These are phyloP conservation scores for Ataeniobius toweri DNA, from an alignment of 2,797 vertebrate species.

Conservation along the genomic window DNA sequence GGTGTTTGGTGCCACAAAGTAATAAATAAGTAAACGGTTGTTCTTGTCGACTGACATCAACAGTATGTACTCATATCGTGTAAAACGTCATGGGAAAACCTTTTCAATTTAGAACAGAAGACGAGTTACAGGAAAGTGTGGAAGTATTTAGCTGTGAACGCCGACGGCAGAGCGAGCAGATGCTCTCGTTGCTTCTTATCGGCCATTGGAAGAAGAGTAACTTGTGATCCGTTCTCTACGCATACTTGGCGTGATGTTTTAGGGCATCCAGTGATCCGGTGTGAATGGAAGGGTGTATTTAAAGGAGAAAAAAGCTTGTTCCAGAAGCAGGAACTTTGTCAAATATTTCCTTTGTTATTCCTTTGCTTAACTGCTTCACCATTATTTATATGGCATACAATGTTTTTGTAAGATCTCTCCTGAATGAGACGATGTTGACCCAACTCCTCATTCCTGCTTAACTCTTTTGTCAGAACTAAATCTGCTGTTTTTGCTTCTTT, in stretches of 20 bases:
- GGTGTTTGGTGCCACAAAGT: conserved; percentile 82
- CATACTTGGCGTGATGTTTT: conserved; percentile 68
- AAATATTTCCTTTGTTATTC: conserved; percentile 66
- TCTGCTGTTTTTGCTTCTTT: conserved; percentile 36
- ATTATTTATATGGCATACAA: conserved; percentile 67
- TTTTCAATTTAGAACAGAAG: conserved; percentile 58
- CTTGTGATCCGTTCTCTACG: conserved; percentile 73
- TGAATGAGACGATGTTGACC: conserved; percentile 59
- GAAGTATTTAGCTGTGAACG: conserved; percentile 65
- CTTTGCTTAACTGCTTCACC: conserved; percentile 69
- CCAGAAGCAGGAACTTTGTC: conserved; percentile 57
- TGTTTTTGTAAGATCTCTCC: conserved; percentile 48
- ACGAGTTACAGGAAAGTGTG: conserved; percentile 48
- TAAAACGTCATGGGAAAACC: conserved; percentile 63
- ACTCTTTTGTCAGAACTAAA: conserved; percentile 53
- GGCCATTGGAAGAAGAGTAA: conserved; percentile 64
- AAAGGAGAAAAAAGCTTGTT: conserved; percentile 37
- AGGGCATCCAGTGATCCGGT: conserved; percentile 58
- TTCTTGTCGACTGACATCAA: conserved; percentile 76
- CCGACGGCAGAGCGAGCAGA: conserved; percentile 50
- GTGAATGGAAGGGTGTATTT: conserved; percentile 61
- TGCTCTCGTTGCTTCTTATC: conserved; percentile 68
- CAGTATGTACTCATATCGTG: conserved; percentile 81
- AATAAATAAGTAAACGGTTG: conserved; percentile 72
- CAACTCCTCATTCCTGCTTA: conserved; percentile 68